These are phyloP conservation scores for Protosalanx chinensis DNA, from an alignment of 2,797 vertebrate genomes.

Conservation along the genomic window DNA sequence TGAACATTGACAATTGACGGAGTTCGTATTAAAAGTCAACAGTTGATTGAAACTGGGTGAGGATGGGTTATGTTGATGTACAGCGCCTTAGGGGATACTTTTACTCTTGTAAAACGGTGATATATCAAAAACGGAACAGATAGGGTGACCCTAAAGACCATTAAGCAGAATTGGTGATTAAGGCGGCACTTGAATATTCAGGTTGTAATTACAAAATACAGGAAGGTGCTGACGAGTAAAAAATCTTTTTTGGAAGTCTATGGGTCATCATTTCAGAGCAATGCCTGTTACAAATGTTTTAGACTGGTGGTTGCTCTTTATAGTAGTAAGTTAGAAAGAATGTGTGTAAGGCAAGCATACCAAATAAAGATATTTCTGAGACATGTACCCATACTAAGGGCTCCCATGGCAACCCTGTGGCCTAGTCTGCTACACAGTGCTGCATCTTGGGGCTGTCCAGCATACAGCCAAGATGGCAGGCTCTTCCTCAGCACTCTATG, in stretches of 20 bases:
- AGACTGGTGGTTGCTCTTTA: no score
- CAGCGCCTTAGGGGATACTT: conserved; percentile 1
- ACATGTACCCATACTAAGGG: no score
- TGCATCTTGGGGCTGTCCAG: conserved; percentile 27
- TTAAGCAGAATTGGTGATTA: conserved; percentile 51
- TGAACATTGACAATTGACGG: conserved; percentile 12
- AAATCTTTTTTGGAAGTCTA: conserved; percentile 19
- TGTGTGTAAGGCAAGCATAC: no score
- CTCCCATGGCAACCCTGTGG: conserved; percentile 6
- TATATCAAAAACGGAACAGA: not conserved
- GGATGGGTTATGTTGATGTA: conserved; percentile 2
- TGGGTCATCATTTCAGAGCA: not conserved
- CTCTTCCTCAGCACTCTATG: not conserved
- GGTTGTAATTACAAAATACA: conserved; percentile 54
- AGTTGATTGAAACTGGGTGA: conserved; percentile 9
- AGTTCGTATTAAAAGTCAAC: conserved; percentile 19
- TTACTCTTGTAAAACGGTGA: not conserved
- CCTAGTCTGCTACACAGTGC: conserved; percentile 16
- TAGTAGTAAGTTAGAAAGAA: no score
- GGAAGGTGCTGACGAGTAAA: conserved; percentile 26
- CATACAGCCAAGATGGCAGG: conserved; percentile 15
- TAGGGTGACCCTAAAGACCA: conserved; percentile 46
- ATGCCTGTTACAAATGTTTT: no score
- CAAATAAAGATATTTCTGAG: no score
- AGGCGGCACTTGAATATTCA: conserved; percentile 51